Evolutionary conservation across 2,113 vertebrate genomes (phyloP).

Genomic region (Hoplias malabaricus): DNA sequence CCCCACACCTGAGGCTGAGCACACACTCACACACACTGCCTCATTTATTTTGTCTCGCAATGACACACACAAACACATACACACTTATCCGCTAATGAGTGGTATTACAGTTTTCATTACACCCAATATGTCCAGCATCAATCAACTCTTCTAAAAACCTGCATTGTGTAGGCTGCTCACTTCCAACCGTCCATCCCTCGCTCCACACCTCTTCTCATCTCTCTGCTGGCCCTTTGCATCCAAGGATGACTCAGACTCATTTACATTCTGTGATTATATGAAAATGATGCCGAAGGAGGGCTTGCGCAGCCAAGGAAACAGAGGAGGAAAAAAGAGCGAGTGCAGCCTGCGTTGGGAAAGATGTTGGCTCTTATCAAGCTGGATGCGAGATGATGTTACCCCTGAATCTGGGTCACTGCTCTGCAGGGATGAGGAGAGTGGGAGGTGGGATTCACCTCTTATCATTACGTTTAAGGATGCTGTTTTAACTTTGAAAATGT

Average conservation of each 20-base stretch:
- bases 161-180: neutral
- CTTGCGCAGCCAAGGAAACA: neutral
- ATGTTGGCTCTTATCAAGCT: constrained; percentile 11
- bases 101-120: neutral
- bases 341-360: constrained; percentile 7
- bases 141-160: neutral
- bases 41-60: neutral
- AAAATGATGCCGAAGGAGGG: constrained; percentile 15
- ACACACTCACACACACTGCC: neutral
- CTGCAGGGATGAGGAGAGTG: constrained; percentile 10
- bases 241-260: constrained; percentile 24
- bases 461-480: constrained; percentile 22
- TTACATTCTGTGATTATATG: constrained; percentile 34
- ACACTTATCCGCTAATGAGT: neutral
- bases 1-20: neutral
- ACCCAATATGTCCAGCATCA: neutral
- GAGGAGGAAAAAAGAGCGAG: neutral
- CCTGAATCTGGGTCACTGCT: constrained; percentile 61
- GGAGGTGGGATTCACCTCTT: constrained; percentile 22
- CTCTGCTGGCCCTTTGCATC: constrained; percentile 22
- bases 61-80: neutral
- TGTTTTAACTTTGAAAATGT: constrained; percentile 13
- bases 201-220: constrained; percentile 14
- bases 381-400: constrained; percentile 24
- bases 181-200: neutral